Evolutionary conservation across 2,113 vertebrate genomes (phyloP).

Genomic region (Benthochromis sp.): DNA sequence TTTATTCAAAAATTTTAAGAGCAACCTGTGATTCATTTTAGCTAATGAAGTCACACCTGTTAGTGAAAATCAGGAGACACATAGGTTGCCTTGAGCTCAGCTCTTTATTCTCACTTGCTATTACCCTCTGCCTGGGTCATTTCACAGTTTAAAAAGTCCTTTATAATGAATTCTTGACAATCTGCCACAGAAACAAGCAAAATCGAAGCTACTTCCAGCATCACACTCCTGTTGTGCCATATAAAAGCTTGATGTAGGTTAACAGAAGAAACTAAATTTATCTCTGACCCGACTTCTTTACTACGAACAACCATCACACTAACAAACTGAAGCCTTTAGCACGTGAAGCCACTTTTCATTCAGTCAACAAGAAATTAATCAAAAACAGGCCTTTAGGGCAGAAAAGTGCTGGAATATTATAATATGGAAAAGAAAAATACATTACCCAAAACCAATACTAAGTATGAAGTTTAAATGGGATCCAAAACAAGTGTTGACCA

Average conservation of each 20-base stretch:
- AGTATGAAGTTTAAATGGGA: neutral
- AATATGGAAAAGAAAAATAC: neutral
- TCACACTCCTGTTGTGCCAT: neutral
- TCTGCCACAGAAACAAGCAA: neutral
- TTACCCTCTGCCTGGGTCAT: neutral
- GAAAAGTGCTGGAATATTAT: neutral
- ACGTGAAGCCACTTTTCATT: neutral
- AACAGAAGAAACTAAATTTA: neutral
- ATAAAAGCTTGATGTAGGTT: neutral
- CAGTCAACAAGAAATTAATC: neutral
- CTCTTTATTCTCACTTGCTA: neutral
- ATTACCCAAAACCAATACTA: neutral
- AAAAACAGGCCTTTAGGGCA: neutral
- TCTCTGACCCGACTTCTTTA: neutral
- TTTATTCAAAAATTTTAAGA: neutral
- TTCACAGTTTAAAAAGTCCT: neutral
- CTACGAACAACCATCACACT: neutral
- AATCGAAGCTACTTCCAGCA: neutral
- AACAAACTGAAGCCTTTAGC: neutral
- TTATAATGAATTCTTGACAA: neutral
- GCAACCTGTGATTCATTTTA: neutral
- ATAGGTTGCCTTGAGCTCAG: neutral
- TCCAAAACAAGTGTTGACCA: neutral
- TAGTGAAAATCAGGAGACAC: neutral
- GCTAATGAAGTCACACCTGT: neutral